phyloP scores from a whole-genome alignment of 2,113 vertebrate species.

The Sorex fumeus region DNA sequence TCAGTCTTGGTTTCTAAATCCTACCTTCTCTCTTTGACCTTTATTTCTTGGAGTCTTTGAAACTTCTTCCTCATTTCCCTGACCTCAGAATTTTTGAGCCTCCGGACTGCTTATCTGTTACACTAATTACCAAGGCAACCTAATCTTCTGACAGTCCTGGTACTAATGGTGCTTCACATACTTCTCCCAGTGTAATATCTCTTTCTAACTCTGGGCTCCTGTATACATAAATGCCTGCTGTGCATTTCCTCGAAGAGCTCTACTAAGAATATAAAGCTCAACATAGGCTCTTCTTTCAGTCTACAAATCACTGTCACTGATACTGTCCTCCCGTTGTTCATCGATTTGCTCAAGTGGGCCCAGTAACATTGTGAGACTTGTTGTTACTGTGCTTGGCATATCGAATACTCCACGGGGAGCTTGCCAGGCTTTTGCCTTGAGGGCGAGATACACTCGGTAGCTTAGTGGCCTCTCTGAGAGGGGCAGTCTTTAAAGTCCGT shows the following conservation, averaged over 20 bases:
- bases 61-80: conserved; percentile 53
- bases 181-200: conserved; percentile 17
- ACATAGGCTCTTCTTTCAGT: neutral
- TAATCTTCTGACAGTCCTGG: neutral
- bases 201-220: conserved; percentile 11
- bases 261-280: conserved; percentile 51
- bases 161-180: neutral
- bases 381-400: too few relatives aligned
- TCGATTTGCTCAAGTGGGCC: too few relatives aligned
- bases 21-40: neutral
- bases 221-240: neutral
- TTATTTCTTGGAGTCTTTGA: conserved; percentile 11
- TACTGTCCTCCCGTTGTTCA: too few relatives aligned
- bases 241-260: neutral
- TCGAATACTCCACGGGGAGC: too few relatives aligned
- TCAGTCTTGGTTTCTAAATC: conserved; percentile 48
- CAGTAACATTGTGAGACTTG: too few relatives aligned
- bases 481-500: too few relatives aligned
- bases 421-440: too few relatives aligned
- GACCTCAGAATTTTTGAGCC: conserved; percentile 9
- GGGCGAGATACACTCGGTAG: too few relatives aligned
- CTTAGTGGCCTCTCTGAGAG: too few relatives aligned
- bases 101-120: neutral
- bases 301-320: too few relatives aligned
- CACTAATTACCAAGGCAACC: neutral